phyloP scores from a whole-genome alignment of 2,797 vertebrate species.

The Semaprochilodus insignis region DNA sequence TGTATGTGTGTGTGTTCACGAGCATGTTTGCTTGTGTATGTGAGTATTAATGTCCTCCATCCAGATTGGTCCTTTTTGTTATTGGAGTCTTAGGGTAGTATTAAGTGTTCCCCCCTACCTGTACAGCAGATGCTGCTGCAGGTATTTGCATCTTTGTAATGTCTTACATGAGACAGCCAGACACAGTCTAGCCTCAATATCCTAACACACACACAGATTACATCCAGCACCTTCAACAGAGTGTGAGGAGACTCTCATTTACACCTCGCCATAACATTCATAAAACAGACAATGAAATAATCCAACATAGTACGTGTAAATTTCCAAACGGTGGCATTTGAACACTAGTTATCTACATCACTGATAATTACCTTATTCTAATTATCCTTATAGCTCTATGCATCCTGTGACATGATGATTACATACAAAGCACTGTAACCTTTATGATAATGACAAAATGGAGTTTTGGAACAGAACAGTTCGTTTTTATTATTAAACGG shows the following conservation, averaged over 20 bases:
- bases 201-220: background rate
- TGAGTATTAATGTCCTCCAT: background rate
- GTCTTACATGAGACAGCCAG: background rate
- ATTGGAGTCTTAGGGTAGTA: background rate
- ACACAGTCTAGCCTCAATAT: background rate
- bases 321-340: constrained; percentile 16
- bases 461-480: background rate
- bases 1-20: constrained; percentile 1
- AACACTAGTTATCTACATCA: background rate
- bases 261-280: background rate
- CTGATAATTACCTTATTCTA: background rate
- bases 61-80: background rate
- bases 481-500: constrained; percentile 9
- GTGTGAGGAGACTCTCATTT: background rate
- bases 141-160: constrained; percentile 4
- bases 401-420: constrained; percentile 11
- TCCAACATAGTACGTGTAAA: background rate
- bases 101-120: background rate
- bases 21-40: background rate
- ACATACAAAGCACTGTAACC: constrained; percentile 27
- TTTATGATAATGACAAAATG: constrained; percentile 19
- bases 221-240: background rate
- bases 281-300: background rate
- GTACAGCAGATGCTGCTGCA: background rate
- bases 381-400: constrained; percentile 8